These are phyloP conservation scores for Meandrina meandrites DNA, from an alignment of 92 coral and sea anemone species.

Conservation along the genomic window DNA sequence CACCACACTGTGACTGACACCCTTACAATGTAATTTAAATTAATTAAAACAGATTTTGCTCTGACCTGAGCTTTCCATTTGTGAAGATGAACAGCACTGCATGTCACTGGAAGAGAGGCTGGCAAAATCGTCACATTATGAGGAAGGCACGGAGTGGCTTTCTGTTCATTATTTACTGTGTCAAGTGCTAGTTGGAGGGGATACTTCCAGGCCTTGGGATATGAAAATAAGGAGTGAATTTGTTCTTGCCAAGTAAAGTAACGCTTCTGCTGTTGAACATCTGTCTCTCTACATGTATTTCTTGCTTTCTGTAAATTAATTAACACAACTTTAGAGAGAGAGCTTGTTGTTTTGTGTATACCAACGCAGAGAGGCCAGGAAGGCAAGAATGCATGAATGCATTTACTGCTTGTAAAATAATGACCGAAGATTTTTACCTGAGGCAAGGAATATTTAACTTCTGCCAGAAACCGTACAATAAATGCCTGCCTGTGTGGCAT, in stretches of 20 bases:
- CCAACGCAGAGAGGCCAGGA: too few relatives aligned
- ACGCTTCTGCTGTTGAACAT: not conserved
- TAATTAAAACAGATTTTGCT: not conserved
- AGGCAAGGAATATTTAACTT: constrained; percentile 36
- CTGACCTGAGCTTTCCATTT: constrained; percentile 80
- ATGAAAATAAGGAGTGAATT: constrained; percentile 56
- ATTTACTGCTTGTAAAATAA: not conserved
- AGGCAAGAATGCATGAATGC: too few relatives aligned
- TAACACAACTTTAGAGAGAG: not conserved
- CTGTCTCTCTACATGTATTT: not conserved
- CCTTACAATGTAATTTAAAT: too few relatives aligned
- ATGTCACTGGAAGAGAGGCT: constrained; percentile 64
- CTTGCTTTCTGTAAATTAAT: not conserved
- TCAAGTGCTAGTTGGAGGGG: constrained; percentile 70
- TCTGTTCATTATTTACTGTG: constrained; percentile 10
- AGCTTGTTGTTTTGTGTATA: not conserved
- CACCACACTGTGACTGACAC: too few relatives aligned
- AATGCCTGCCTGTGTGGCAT: constrained; percentile 64
- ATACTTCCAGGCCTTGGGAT: constrained; percentile 61
- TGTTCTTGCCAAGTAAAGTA: constrained; percentile 73
- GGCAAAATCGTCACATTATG: constrained; percentile 55
- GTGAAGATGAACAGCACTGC: constrained; percentile 69
- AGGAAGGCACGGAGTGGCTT: not conserved
- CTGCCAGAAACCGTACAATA: constrained; percentile 57
- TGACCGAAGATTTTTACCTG: not conserved